Evolutionary conservation across 1,140 invertebrate genomes (phyloP).

Genomic region (Luehdorfia chinensis): DNA sequence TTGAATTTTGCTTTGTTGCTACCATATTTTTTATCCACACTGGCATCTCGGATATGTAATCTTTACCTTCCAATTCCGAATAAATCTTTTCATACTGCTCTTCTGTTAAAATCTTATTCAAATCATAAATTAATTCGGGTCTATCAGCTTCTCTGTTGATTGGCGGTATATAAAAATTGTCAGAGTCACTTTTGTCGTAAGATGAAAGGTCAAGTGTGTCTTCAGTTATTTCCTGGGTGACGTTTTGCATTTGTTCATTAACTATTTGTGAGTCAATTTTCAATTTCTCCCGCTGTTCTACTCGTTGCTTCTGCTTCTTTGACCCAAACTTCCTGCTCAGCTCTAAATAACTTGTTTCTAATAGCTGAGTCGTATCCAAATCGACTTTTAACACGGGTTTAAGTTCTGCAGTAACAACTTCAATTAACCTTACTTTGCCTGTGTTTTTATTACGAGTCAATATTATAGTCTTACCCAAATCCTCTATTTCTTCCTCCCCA

Average conservation of each 20-base stretch:
- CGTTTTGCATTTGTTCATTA: slow-evolving; percentile 52
- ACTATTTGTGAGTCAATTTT: slow-evolving; percentile 55
- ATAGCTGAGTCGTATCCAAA: slow-evolving; percentile 22
- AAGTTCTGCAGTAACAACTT: slow-evolving; percentile 34
- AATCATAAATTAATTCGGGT: slow-evolving; percentile 42
- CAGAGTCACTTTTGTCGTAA: slow-evolving; percentile 42
- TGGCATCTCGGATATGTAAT: slow-evolving; percentile 35
- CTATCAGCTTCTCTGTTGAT: slow-evolving; percentile 45
- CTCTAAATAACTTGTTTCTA: slow-evolving; percentile 45
- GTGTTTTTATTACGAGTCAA: slow-evolving; percentile 44
- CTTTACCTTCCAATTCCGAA: slow-evolving; percentile 45
- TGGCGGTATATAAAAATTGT: slow-evolving; percentile 58
- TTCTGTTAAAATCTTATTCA: slow-evolving; percentile 46
- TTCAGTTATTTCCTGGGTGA: slow-evolving; percentile 38
- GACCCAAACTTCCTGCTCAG: slow-evolving; percentile 65
- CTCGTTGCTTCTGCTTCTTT: slow-evolving; percentile 53
- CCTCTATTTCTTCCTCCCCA: slow-evolving; percentile 45
- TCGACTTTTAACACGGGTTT: slow-evolving; percentile 43
- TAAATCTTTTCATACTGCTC: slow-evolving; percentile 47
- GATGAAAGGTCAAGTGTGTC: slow-evolving; percentile 48
- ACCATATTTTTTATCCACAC: slow-evolving; percentile 36
- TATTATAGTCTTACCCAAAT: slow-evolving; percentile 43
- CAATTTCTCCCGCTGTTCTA: slow-evolving; percentile 56
- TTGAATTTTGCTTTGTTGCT: slow-evolving; percentile 28
- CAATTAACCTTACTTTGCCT: slow-evolving; percentile 53